Evolutionary conservation across 1,140 invertebrate genomes (phyloP).

Genomic region (Drosophila orosa): DNA sequence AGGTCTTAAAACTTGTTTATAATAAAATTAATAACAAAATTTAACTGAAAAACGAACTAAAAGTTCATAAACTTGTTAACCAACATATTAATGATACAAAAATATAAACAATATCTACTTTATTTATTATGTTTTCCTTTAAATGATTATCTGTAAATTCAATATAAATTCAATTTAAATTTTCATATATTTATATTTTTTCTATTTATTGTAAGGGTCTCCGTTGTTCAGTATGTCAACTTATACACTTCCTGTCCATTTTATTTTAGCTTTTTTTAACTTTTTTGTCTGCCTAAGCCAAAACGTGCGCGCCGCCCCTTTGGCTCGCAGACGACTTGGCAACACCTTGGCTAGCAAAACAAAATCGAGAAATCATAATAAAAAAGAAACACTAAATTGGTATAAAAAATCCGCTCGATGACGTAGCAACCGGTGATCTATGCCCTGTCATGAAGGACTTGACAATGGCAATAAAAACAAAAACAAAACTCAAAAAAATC

Average conservation of each 20-base stretch:
- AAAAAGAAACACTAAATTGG: slow-evolving; percentile 15
- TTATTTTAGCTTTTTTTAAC: slow-evolving; percentile 19
- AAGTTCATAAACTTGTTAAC: too few species aligned
- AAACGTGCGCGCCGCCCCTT: slow-evolving; percentile 39
- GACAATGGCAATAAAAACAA: slow-evolving; percentile 45
- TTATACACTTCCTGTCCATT: not conserved
- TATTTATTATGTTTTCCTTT: too few species aligned
- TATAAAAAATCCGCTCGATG: slow-evolving; percentile 31
- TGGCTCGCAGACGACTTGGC: slow-evolving; percentile 65
- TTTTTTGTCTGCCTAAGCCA: slow-evolving; percentile 38
- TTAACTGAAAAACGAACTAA: too few species aligned
- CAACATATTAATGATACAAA: too few species aligned
- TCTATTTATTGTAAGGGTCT: slow-evolving; percentile 30
- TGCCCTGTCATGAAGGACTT: slow-evolving; percentile 54
- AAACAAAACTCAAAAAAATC: slow-evolving; percentile 9
- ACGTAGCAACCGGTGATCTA: slow-evolving; percentile 62
- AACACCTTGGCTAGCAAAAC: slow-evolving; percentile 64
- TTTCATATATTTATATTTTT: not conserved
- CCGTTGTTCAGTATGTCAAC: not conserved
- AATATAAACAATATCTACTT: too few species aligned
- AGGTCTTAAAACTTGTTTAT: too few species aligned
- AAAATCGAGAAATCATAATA: slow-evolving; percentile 27
- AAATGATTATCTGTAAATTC: not conserved
- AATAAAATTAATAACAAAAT: too few species aligned
- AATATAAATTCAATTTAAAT: too few species aligned